A percentile compares a stretch with the other conserved stretches of the same genome.
These are phyloP conservation scores for Aepyceros melampus DNA, from an alignment of 2,113 vertebrate species.

Conservation along the genomic window DNA sequence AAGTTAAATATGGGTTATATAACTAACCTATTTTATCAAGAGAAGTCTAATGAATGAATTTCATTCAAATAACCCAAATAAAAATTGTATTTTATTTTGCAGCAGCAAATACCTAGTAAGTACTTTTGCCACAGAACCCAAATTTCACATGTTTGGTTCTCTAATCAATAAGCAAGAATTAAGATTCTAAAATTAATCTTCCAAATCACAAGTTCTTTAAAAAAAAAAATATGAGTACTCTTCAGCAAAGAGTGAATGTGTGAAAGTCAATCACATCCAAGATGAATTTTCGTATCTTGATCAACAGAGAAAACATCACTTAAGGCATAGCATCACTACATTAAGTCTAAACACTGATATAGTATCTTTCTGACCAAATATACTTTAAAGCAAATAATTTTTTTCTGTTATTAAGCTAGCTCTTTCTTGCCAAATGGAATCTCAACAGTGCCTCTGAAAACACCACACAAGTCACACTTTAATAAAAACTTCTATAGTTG, in stretches of 20 bases:
- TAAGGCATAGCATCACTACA: not conserved
- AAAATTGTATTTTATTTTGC: not conserved
- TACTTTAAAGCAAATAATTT: not conserved
- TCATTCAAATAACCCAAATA: not conserved
- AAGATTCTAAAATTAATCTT: not conserved
- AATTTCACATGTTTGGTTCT: not conserved
- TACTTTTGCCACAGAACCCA: not conserved
- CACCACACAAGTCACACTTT: not conserved
- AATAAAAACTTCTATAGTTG: not conserved
- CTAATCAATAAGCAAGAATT: not conserved
- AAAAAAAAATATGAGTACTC: not conserved
- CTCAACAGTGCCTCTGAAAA: not conserved
- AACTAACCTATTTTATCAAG: not conserved
- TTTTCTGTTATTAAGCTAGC: not conserved
- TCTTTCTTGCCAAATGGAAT: not conserved
- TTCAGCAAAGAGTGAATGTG: not conserved
- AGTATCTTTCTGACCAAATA: not conserved
- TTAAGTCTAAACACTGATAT: not conserved
- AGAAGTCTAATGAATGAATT: not conserved
- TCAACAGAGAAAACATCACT: not conserved
- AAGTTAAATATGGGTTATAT: not conserved
- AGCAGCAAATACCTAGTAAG: not conserved
- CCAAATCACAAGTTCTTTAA: not conserved
- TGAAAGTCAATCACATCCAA: not conserved
- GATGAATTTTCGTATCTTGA: not conserved